Conservation (phyloP, 2,113 vertebrate species). For the Stercorarius parasiticus region DNA sequence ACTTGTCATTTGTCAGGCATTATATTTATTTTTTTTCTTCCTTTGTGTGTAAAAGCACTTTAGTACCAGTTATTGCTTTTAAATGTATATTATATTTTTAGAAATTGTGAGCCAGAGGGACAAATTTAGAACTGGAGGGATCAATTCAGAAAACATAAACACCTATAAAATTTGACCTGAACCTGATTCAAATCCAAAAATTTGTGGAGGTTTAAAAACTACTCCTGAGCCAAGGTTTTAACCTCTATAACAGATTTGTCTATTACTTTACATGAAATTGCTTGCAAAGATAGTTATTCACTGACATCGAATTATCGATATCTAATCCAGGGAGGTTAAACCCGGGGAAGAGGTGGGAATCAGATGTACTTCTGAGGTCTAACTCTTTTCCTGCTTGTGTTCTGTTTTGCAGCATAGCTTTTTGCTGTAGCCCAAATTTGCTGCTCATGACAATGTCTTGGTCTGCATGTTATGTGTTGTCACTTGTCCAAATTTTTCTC, state of each 20-base stretch:
- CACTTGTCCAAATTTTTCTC: background rate
- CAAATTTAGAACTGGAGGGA: background rate
- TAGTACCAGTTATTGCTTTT: background rate
- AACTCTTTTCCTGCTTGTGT: background rate
- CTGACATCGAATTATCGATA: background rate
- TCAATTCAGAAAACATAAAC: background rate
- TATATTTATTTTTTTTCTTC: background rate
- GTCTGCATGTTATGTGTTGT: background rate
- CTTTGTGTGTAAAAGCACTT: background rate
- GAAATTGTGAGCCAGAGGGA: background rate
- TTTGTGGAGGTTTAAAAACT: background rate
- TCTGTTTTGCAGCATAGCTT: background rate
- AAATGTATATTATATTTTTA: background rate
- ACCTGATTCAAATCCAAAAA: background rate
- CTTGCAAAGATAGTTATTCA: background rate
- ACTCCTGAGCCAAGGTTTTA: background rate
- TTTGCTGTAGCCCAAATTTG: background rate
- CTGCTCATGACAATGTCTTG: background rate
- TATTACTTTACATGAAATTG: background rate
- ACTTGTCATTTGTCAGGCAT: background rate
- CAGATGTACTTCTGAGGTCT: background rate
- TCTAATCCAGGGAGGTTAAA: background rate
- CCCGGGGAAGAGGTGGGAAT: background rate
- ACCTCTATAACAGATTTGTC: background rate
- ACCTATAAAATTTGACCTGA: background rate